Evolutionary conservation across 2,888 invertebrate genomes (phyloP), one percentile per base, ranked within the genome.

Genomic region (Drosophila limbata): DNA sequence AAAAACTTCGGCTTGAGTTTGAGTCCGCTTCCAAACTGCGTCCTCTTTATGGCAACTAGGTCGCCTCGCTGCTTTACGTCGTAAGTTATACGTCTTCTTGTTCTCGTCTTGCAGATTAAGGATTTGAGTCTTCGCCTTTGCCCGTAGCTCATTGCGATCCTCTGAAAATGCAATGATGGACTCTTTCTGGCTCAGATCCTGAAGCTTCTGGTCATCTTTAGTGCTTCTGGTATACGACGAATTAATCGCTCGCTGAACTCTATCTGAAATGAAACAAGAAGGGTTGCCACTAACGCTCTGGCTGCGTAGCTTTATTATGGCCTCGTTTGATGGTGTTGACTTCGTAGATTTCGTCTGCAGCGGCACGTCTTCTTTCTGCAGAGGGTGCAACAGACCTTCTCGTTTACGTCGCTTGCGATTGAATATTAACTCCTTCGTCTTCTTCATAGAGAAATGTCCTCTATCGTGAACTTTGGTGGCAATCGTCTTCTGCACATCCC

Each of bases 181-280:
- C 6, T 44, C 44, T 44, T 44, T 21, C 1, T 21, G 11, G 6
- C 21, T 44, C 19, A 42, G 11, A 11, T 42, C 19, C 4, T 15
- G 40, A 10, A 42, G 19, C 17, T 42, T 3, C 21, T 21, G 21
- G 44, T 21, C 44, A 17, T 25, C 21, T 21, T 44, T 44, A 2
- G 33, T 62, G 17, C 45, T 52, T 57, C 57, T 56, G 19, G 33
- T 39, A 11, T 13, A 51, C 8, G 39, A 45, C 3, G 48, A 51
- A 44, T 67, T 61, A 1, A 67, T 56, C 2, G 52, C 21, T 17
- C 45, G 53, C 21, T 53, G 47, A 1, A 53, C 53, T 4, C 6
- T 37, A 5, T 15, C 21, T 3, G 90, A 85, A 4, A 92, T 84
- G 5, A 91, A 40, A 10, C 1, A 25, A 28, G 19, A n/a, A n/a